Evolutionary conservation across 2,113 vertebrate species (phyloP).

Genomic region (Cyprinodon tularosa): DNA sequence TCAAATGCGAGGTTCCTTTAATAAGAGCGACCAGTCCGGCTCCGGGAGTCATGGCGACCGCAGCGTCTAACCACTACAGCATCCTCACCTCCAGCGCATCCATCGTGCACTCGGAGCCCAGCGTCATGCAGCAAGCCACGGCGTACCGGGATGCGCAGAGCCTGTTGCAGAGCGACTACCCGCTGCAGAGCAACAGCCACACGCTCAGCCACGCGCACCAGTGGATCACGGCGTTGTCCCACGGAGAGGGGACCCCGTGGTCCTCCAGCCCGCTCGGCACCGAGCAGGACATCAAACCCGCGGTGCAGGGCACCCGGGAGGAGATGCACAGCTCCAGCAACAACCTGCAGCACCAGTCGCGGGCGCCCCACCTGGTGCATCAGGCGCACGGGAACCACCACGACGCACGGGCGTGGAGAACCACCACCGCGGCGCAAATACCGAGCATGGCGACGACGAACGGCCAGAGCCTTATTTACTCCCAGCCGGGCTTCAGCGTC

Average conservation of each 20-base stretch:
- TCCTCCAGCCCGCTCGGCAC: slow-evolving; percentile 86
- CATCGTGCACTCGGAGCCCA: slow-evolving; percentile 93
- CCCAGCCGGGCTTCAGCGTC: slow-evolving; percentile 90
- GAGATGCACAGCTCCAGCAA: slow-evolving; percentile 84
- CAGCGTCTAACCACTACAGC: slow-evolving; percentile 97
- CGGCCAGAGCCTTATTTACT: slow-evolving; percentile 89
- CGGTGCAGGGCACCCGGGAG: slow-evolving; percentile 85
- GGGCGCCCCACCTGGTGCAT: slow-evolving; percentile 88
- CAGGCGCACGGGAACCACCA: slow-evolving; percentile 88
- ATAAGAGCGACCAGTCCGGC: slow-evolving; percentile 90
- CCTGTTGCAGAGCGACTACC: slow-evolving; percentile 88
- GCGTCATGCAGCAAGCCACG: slow-evolving; percentile 90
- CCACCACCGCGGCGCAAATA: slow-evolving; percentile 87
- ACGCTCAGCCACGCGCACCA: slow-evolving; percentile 97
- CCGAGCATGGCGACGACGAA: slow-evolving; percentile 89
- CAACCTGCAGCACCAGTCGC: slow-evolving; percentile 84
- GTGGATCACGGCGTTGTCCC: slow-evolving; percentile 95
- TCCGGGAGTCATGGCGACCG: slow-evolving; percentile 96
- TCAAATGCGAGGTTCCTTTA: slow-evolving; percentile 94
- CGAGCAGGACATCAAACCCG: slow-evolving; percentile 92
- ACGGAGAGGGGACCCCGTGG: slow-evolving; percentile 90
- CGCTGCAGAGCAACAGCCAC: slow-evolving; percentile 93
- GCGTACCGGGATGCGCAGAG: slow-evolving; percentile 92
- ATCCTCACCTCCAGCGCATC: slow-evolving; percentile 94
- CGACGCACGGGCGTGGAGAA: slow-evolving; percentile 88